phyloP scores from a whole-genome alignment of 2,888 invertebrate species.

The Caenorhabditis wallacei region DNA sequence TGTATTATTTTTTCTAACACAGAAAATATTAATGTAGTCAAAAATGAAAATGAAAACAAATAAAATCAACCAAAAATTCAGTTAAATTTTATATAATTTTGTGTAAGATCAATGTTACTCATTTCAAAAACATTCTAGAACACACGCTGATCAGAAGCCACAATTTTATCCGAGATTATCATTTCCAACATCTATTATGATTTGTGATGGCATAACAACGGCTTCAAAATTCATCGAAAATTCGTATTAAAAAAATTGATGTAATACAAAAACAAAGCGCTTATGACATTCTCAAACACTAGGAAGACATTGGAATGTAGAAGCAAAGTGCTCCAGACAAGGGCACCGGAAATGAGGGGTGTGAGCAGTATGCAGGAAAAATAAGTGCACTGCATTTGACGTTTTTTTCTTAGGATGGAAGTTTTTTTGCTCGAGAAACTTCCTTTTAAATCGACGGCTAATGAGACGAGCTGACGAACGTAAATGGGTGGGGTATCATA shows the following conservation, averaged over 20 bases:
- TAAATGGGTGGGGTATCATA: conserved; percentile 29
- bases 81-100: not conserved
- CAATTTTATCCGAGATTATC: conserved; percentile 16
- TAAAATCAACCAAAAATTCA: no score
- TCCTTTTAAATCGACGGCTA: not conserved
- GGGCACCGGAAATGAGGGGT: conserved; percentile 40
- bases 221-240: not conserved
- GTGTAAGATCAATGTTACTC: not conserved
- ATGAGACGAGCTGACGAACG: conserved; percentile 1
- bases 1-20: no score
- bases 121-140: not conserved
- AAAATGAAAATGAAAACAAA: no score
- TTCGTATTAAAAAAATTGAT: not conserved
- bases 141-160: conserved; percentile 18
- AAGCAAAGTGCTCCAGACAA: conserved; percentile 37
- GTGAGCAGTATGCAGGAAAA: conserved; percentile 17
- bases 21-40: no score
- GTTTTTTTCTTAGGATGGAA: not conserved
- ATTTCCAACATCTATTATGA: conserved; percentile 5
- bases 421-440: not conserved
- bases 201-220: conserved; percentile 23
- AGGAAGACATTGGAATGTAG: not conserved
- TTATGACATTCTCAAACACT: not conserved
- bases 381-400: conserved; percentile 38
- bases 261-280: not conserved